Base-by-base conservation (phyloP, 2,113 vertebrate genomes). In the Opisthocomus hoazin region DNA sequence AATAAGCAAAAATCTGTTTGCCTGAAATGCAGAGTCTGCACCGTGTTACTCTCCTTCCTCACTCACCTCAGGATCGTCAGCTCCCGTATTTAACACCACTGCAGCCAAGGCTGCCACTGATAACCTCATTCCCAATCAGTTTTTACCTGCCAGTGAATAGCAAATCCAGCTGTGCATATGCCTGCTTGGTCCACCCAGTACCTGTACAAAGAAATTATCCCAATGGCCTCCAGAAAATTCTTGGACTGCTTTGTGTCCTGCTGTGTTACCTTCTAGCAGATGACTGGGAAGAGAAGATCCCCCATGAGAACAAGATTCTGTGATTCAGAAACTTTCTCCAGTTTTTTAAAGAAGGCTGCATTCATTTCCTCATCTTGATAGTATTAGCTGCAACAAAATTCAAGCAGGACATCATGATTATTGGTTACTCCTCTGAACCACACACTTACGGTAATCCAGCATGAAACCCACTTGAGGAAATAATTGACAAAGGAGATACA, bases 371-470 rank as follows among this genome's bases (percentile, higher is more conserved):
- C 8, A 46, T 15, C 36, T 30, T 73, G 24, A 39, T 10, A 20
- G 4, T 18, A 17, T 22, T n/a, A 37, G 34, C 46, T 39, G 17
- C 16, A 68, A 51, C 5, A 46, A 63, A 69, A 56, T 29, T 61
- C 26, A n/a, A 30, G 30, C 37, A 70, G 20, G 10, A 30, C 37
- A 12, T 64, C 26, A 16, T 2, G 4, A 43, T 58, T 70, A 9
- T 19, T 7, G 10, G 5, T 46, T 26, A 68, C 5, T 75, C 26
- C 34, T 56, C 54, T 34, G 39, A 82, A 48, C 26, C 21, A 69
- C 2, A 0, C 1, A 2, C 12, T 56, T 50, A 53, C 22, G 9
- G 36, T 39, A 69, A 69, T 13, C 10, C 26, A 50, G 17, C 2
- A 0, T 4, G 32, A 73, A 68, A 7, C n/a, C 11, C 18, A 15